Evolutionary conservation across 2,888 invertebrate genomes (phyloP).

Genomic region (Coronaproctus castanopsis): DNA sequence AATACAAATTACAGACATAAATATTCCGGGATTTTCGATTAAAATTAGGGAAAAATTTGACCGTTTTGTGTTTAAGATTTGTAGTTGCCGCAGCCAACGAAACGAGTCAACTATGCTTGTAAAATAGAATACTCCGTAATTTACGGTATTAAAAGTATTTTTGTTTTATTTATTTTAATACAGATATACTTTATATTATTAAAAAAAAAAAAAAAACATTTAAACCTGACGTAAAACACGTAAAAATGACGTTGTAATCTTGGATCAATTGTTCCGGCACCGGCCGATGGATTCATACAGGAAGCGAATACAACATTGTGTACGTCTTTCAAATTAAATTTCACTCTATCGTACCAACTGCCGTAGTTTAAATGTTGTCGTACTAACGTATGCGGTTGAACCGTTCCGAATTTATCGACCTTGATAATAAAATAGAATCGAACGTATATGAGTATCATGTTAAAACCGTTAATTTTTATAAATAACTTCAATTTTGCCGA

Average conservation of each 20-base stretch:
- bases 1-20: too few species aligned
- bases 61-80: too few species aligned
- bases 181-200: neutral
- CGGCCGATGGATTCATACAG: conserved; percentile 92
- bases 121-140: too few species aligned
- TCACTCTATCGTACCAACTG: conserved; percentile 86
- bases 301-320: conserved; percentile 84
- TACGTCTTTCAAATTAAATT: conserved; percentile 70
- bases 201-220: too few species aligned
- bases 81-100: too few species aligned
- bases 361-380: conserved; percentile 82
- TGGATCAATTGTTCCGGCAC: conserved; percentile 82
- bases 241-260: conserved; percentile 73
- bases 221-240: conserved; percentile 67
- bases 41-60: too few species aligned
- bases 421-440: too few species aligned
- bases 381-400: conserved; percentile 83
- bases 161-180: neutral
- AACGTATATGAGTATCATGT: too few species aligned
- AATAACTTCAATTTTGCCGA: too few species aligned
- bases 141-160: neutral
- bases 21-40: too few species aligned
- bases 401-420: conserved; percentile 78
- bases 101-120: too few species aligned
- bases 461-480: too few species aligned